Percentiles rank a stretch among this genome's conserved stretches.
Conservation (phyloP, 2,888 invertebrate genomes). For the Leucophenga maculata region DNA sequence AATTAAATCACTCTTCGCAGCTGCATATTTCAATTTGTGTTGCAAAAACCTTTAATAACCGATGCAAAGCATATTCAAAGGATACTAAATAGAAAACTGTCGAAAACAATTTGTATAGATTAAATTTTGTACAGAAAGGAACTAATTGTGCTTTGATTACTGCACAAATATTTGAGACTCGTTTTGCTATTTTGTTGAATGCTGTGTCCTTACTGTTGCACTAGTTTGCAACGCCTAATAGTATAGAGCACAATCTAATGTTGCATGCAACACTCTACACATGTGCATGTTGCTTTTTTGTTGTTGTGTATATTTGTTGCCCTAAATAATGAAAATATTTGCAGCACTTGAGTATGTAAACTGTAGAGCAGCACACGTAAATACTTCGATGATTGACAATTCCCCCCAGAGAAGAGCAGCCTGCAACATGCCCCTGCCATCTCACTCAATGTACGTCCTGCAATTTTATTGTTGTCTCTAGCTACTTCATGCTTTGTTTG, state of each 20-base stretch:
- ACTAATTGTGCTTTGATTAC: conserved; percentile 11
- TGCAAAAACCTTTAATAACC: too few species aligned
- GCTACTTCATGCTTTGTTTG: background rate
- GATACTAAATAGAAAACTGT: too few species aligned
- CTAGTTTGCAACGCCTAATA: background rate
- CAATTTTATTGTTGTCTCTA: background rate
- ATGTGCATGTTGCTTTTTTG: too few species aligned
- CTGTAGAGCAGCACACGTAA: background rate
- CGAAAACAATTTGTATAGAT: too few species aligned
- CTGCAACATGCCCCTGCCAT: too few species aligned
- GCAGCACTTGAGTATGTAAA: conserved; percentile 12
- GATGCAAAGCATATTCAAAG: too few species aligned
- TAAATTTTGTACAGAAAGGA: too few species aligned
- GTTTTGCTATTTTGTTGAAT: too few species aligned
- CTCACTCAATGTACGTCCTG: background rate
- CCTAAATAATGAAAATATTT: conserved; percentile 19
- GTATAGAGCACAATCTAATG: too few species aligned
- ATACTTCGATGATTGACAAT: background rate
- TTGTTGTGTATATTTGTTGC: background rate
- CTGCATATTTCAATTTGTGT: too few species aligned
- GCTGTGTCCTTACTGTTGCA: background rate
- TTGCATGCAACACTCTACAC: background rate
- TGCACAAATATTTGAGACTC: conserved; percentile 3
- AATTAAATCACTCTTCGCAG: too few species aligned
- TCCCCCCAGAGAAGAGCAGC: too few species aligned